These are phyloP conservation scores for Mionectes macconnelli DNA, from an alignment of 2,113 vertebrate genomes.

Conservation along the genomic window DNA sequence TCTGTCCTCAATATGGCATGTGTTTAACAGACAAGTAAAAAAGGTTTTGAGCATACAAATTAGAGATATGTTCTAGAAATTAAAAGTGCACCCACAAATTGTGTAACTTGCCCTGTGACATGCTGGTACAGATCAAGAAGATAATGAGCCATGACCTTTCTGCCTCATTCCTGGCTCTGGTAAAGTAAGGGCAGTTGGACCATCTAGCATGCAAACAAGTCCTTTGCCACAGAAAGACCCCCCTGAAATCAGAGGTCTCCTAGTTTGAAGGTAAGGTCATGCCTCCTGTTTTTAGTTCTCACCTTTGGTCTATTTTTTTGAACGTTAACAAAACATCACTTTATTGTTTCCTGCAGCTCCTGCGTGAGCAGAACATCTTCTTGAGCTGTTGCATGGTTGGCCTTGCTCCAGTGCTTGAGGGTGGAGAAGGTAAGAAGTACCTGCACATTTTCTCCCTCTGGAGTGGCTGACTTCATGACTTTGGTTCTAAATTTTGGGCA, in stretches of 20 bases:
- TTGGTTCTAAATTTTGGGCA: neutral
- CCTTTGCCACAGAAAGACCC: neutral
- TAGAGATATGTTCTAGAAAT: neutral
- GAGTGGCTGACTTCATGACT: neutral
- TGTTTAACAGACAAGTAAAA: neutral
- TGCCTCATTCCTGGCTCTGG: neutral
- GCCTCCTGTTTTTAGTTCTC: neutral
- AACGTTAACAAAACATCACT: neutral
- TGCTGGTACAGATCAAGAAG: neutral
- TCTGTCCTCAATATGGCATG: neutral
- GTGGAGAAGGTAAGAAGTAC: neutral
- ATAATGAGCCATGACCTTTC: neutral
- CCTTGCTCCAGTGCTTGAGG: neutral
- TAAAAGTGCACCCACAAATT: neutral
- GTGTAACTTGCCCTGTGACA: neutral
- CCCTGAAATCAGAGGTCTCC: neutral
- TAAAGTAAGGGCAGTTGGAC: neutral
- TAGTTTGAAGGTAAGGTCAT: neutral
- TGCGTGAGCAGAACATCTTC: neutral
- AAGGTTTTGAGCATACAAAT: neutral
- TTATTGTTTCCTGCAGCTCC: neutral
- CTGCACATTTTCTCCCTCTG: neutral
- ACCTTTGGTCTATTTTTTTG: neutral
- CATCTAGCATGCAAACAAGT: neutral
- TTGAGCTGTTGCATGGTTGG: neutral